Base-by-base conservation (phyloP, 2,113 vertebrate genomes). In the Felis chaus region DNA sequence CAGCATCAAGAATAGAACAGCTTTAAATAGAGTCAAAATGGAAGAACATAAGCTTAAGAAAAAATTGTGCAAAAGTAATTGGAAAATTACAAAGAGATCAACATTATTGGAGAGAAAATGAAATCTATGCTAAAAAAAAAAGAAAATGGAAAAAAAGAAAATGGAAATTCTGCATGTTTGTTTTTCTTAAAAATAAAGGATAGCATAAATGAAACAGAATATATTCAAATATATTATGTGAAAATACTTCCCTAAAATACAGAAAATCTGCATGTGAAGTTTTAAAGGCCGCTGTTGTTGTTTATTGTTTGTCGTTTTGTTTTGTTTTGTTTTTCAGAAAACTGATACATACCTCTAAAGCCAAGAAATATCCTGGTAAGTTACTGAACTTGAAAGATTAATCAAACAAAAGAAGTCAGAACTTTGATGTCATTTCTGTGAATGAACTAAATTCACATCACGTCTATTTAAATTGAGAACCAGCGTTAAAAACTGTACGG, bases 61-160 rank as follows among this genome's bases (percentile, higher is more conserved):
- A 81, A 86, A 61, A 50, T 23, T 50, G 29, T 7, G 53, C 33
- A 74, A 36, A 88, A 69, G 39, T 57, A 48, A 21, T 63, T 86
- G 31, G 41, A 86, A 97, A 94, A 96, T 33, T 80, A 89, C 6
- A 65, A 55, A 27, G 65, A 90, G 18, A 94, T 84, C 19, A 48
- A 48, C 87, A 57, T 69, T 53, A 65, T 69, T 81, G 61, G 29
- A 92, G 29, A 79, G 23, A 83, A 96, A 78, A 97, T 68, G 5
- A 53, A 50, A 82, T 12, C 25, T 78, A 14, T 31, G 23, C 84
- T 39, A n/a, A 89, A 89, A 81, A 74, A 91, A 69, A 61, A 91
- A 91, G 39, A 11, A 48, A 27, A 45, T 5, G 7, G 12, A 76
- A 71, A 19, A 81, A 61, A 91, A 91, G 39, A 11, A 48, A 27